Evolutionary conservation across 2,888 invertebrate species (phyloP).

Genomic region (Lithophane ornitopus): DNA sequence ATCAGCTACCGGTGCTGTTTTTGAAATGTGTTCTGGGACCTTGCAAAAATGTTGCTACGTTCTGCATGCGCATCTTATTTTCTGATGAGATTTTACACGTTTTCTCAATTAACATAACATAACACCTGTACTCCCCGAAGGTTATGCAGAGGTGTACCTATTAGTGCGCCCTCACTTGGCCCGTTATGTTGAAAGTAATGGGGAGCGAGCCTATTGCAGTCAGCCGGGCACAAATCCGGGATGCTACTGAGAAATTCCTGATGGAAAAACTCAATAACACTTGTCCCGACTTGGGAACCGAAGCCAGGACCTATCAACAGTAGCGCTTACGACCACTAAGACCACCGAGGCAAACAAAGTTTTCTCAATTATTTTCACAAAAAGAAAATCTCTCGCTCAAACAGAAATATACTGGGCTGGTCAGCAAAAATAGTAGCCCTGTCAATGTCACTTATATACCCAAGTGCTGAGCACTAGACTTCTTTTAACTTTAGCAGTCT

Average conservation of each 20-base stretch:
- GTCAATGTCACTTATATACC: conserved; percentile 58
- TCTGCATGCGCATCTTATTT: conserved; percentile 12
- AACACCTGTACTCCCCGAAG: no score
- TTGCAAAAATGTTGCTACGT: background rate
- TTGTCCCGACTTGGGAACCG: no score
- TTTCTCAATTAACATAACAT: background rate
- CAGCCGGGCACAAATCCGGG: no score
- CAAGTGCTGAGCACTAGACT: conserved; percentile 32
- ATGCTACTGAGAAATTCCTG: no score
- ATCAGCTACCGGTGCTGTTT: conserved; percentile 34
- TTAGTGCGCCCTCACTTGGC: no score
- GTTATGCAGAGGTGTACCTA: no score
- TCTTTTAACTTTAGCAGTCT: conserved; percentile 25
- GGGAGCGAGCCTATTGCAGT: no score
- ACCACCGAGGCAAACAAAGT: no score
- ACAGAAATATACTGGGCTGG: background rate
- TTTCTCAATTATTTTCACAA: background rate
- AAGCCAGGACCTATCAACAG: no score
- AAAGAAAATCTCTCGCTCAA: background rate
- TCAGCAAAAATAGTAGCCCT: conserved; percentile 15
- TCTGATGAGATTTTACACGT: background rate
- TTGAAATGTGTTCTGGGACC: conserved; percentile 18
- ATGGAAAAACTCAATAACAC: no score
- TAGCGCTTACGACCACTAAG: no score
- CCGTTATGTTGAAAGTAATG: no score